These are phyloP conservation scores for Mastigias papua DNA, from an alignment of 30 jellyfish, hydroid and myxozoan species.

Conservation along the genomic window DNA sequence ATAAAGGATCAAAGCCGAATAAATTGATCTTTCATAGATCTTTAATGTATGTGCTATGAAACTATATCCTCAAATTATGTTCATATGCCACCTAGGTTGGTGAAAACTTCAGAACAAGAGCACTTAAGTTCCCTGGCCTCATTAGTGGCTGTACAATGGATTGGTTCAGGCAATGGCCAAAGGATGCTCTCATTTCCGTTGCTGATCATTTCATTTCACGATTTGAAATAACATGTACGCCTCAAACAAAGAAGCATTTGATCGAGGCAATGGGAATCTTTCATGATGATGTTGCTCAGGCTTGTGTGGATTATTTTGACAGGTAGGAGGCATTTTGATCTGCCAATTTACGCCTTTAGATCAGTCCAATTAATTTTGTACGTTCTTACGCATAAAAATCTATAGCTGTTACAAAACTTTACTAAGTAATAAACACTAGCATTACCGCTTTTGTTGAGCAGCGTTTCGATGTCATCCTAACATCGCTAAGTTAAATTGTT, in stretches of 20 bases:
- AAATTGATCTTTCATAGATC: too few species aligned
- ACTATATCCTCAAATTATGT: not conserved
- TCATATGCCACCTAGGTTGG: constrained; percentile 77
- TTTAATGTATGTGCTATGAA: too few species aligned
- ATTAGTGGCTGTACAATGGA: constrained; percentile 99
- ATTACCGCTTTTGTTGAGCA: too few species aligned
- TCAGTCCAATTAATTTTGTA: too few species aligned
- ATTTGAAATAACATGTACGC: constrained; percentile 87
- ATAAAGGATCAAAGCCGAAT: too few species aligned
- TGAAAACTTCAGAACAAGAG: constrained; percentile 94
- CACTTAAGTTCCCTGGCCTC: constrained; percentile 95
- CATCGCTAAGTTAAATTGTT: too few species aligned
- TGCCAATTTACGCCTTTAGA: not conserved
- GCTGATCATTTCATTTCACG: constrained; percentile 96
- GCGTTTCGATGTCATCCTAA: too few species aligned
- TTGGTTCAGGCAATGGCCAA: constrained; percentile 99
- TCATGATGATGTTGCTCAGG: constrained; percentile 97
- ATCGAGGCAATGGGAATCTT: constrained; percentile 97
- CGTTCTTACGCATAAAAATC: too few species aligned
- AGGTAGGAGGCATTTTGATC: constrained; percentile 43
- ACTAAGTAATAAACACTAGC: too few species aligned
- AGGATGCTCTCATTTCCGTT: constrained; percentile 95
- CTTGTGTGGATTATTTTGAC: constrained; percentile 94
- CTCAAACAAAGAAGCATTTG: constrained; percentile 77
- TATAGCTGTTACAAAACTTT: too few species aligned